phyloP scores from a whole-genome alignment of 2,797 vertebrate genomes.

The Eutrigla gurnardus region DNA sequence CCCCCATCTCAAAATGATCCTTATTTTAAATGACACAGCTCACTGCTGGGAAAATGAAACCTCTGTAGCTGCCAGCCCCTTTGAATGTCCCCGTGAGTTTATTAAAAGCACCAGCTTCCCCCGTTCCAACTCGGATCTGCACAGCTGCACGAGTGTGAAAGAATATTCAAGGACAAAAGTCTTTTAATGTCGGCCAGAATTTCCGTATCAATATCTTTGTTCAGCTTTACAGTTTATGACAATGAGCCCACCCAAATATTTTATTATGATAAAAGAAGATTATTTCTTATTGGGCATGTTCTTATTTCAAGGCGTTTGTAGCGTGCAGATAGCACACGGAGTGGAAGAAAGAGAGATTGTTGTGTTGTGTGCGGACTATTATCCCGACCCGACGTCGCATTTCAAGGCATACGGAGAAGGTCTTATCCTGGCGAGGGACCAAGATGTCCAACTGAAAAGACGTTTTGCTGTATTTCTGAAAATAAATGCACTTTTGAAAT shows the following conservation, averaged over 20 bases:
- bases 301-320: conserved; percentile 37
- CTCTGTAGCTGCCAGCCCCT: conserved; percentile 79
- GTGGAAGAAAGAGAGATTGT: conserved; percentile 35
- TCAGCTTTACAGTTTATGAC: conserved; percentile 63
- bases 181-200: conserved; percentile 73
- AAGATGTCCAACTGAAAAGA: conserved; percentile 57
- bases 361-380: conserved; percentile 45
- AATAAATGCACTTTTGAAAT: conserved; percentile 74
- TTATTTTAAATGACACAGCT: conserved; percentile 82
- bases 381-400: conserved; percentile 56
- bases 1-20: conserved; percentile 76
- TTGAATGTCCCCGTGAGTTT: conserved; percentile 81
- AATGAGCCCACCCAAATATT: conserved; percentile 69
- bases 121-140: conserved; percentile 71
- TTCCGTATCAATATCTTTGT: conserved; percentile 70
- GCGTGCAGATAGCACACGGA: conserved; percentile 31
- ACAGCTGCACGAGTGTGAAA: conserved; percentile 75
- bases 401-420: conserved; percentile 52
- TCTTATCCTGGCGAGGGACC: conserved; percentile 46
- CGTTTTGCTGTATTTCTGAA: conserved; percentile 61
- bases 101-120: conserved; percentile 83
- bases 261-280: conserved; percentile 56
- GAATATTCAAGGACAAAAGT: conserved; percentile 83
- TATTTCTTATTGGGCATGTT: conserved; percentile 46
- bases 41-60: conserved; percentile 82